phyloP scores from a whole-genome alignment of 2,888 invertebrate species.

The Linnaemya tessellans region DNA sequence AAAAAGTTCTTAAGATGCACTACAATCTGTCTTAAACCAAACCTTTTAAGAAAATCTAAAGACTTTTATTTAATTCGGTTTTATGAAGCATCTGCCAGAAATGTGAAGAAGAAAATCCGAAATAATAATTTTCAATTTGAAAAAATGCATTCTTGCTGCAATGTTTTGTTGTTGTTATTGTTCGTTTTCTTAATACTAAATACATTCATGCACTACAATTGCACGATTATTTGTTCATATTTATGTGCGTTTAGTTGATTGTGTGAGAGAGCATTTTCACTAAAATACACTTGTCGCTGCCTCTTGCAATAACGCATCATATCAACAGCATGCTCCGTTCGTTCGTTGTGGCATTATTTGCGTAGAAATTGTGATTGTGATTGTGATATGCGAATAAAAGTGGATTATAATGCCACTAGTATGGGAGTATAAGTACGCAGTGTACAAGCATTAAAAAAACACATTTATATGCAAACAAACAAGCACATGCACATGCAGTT shows the following conservation, averaged over 20 bases:
- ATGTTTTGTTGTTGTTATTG: slow-evolving; percentile 55
- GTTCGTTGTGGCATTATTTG: slow-evolving; percentile 72
- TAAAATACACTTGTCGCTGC: slow-evolving; percentile 65
- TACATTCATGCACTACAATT: slow-evolving; percentile 9
- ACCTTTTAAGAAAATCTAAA: background rate
- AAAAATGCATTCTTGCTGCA: slow-evolving; percentile 49
- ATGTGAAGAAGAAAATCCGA: slow-evolving; percentile 19
- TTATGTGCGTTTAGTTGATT: slow-evolving; percentile 19
- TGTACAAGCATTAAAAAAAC: slow-evolving; percentile 6
- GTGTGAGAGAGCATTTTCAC: slow-evolving; percentile 40
- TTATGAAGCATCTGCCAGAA: slow-evolving; percentile 17
- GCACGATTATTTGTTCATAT: background rate
- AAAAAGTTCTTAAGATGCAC: background rate
- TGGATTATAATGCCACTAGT: slow-evolving; percentile 76
- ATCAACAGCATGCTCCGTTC: slow-evolving; percentile 53
- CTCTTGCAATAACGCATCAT: slow-evolving; percentile 58
- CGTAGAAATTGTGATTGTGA: slow-evolving; percentile 73
- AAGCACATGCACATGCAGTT: slow-evolving; percentile 8
- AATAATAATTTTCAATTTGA: slow-evolving; percentile 48
- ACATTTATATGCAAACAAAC: slow-evolving; percentile 19
- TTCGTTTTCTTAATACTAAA: slow-evolving; percentile 49
- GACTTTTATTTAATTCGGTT: slow-evolving; percentile 34
- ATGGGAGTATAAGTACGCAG: background rate
- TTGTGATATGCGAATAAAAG: slow-evolving; percentile 79
- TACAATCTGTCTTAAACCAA: slow-evolving; percentile 1